Conservation (phyloP, 2,797 vertebrate species). For the Helostoma temminkii region DNA sequence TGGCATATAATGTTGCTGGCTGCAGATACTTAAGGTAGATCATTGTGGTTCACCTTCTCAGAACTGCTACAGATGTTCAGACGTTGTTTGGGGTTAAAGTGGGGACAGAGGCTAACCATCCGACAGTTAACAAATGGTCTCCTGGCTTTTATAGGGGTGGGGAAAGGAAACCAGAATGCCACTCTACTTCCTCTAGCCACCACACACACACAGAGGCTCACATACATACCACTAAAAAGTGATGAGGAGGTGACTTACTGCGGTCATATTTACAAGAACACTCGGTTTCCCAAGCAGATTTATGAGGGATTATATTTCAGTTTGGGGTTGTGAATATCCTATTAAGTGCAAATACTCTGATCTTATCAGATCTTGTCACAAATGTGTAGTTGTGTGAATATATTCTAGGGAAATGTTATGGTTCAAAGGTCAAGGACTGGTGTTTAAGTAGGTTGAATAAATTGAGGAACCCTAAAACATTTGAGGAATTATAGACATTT, state of each 20-base stretch:
- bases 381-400: conserved; percentile 3
- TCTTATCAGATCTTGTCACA: conserved; percentile 17
- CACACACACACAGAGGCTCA: conserved; percentile 31
- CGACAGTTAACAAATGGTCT: conserved; percentile 73
- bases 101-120: conserved; percentile 65
- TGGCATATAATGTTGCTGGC: conserved; percentile 39
- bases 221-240: conserved; percentile 53
- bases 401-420: conserved; percentile 2
- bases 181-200: conserved; percentile 59
- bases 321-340: conserved; percentile 16
- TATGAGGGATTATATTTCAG: conserved; percentile 37
- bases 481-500: conserved; percentile 2
- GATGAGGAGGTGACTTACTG: conserved; percentile 52
- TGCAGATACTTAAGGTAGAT: conserved; percentile 51
- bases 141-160: conserved; percentile 63
- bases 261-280: conserved; percentile 60
- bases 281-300: conserved; percentile 43
- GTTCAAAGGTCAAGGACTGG: neutral
- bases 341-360: neutral
- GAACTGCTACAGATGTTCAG: conserved; percentile 64
- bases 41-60: conserved; percentile 60
- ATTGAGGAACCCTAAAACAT: conserved; percentile 10
- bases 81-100: conserved; percentile 68
- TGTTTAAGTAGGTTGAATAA: neutral
- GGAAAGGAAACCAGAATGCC: conserved; percentile 69